Base-by-base conservation (phyloP, 2,113 vertebrate species). In the Condylura cristata region DNA sequence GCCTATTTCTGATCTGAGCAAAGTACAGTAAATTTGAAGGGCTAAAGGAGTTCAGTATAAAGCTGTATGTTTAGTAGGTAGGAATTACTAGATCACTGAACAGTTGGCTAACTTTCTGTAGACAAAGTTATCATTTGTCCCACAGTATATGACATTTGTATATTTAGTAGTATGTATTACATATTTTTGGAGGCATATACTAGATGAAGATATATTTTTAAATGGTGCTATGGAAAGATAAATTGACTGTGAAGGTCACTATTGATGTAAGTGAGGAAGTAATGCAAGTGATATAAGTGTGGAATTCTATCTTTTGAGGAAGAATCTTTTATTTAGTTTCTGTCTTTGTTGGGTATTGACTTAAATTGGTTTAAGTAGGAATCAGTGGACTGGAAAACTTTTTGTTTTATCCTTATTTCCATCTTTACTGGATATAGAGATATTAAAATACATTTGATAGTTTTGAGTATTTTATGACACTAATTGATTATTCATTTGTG, bases 361-460 rank as follows among this genome's bases (percentile, higher is more conserved):
- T 94, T 85, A 79, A 93, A 74, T 86, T 92, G 84, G 20, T 90
- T 95, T 89, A 93, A 70, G 3, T 17, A 81, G 41, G 4, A 90
- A 78, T 74, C 71, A 82, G 6, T 72, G 58, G 26, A 76, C 4
- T 76, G 91, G 11, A 16, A 32, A 68, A 60, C 7, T 66, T 48
- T 93, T 86, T 37, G n/a, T 22, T 48, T 61, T 63, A 30, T 51
- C 60, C 78, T 89, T 78, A n/a, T 82, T 76, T 81, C 24, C 11
- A 32, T 86, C 20, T 81, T 71, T 96, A 79, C 24, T 80, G 26
- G 14, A 51, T 89, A 32, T 37, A 56, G 8, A 85, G 26, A 22
- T 86, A 26, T 65, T 89, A 83, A 76, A 93, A 74, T 91, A 58
- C 93, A 74, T 91, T 61, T 91, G 39, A 61, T 65, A 46, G 14